Conservation (phyloP, 2,113 vertebrate genomes). For the Apeltes quadracus region DNA sequence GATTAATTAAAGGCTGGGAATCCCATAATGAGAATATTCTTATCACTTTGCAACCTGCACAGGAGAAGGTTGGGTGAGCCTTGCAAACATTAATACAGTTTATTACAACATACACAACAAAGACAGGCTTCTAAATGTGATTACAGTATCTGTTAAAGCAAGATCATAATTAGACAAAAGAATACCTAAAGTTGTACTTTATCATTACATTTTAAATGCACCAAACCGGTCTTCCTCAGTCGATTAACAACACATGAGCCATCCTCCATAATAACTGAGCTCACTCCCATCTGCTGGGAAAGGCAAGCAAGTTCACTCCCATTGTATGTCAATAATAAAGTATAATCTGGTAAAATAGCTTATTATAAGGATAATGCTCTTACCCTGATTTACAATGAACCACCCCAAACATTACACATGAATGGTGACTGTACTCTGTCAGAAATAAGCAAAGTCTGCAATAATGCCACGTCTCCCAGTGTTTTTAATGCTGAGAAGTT, state of each 20-base stretch:
- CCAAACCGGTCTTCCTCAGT: not conserved
- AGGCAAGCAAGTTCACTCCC: not conserved
- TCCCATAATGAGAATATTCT: not conserved
- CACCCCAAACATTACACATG: not conserved
- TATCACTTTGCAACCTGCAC: not conserved
- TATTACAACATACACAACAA: constrained; percentile 15
- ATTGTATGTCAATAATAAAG: not conserved
- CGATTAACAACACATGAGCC: not conserved
- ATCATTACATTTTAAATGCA: not conserved
- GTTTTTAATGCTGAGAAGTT: not conserved
- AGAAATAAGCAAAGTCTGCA: not conserved
- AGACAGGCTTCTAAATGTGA: not conserved
- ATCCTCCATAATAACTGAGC: not conserved
- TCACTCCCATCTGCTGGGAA: not conserved
- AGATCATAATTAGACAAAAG: not conserved
- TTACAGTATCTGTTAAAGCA: not conserved
- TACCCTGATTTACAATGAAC: not conserved
- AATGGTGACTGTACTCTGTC: not conserved
- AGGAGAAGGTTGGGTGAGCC: too few relatives aligned
- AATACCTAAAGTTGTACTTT: not conserved
- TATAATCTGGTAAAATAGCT: not conserved
- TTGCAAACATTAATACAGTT: too few relatives aligned
- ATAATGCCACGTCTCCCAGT: constrained; percentile 5
- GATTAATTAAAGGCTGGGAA: not conserved
- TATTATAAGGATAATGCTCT: not conserved